Base-by-base conservation (phyloP, 35 echinoderm and acorn worm genomes). In the Diadema setosum region DNA sequence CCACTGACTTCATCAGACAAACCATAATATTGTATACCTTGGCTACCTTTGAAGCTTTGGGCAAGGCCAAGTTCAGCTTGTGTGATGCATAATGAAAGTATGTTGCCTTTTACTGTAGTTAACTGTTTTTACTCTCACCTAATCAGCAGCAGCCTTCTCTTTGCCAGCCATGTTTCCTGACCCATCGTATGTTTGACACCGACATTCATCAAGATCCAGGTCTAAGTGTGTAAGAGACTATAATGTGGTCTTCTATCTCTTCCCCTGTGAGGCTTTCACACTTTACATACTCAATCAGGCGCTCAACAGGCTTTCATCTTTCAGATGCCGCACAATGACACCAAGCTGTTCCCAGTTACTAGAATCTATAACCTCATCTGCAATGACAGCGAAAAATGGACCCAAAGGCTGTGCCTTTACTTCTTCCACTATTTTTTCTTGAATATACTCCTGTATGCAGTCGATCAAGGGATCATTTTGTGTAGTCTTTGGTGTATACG, bases 141-240 rank as follows among this genome's bases (percentile, higher is more conserved):
- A 8, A 17, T 44, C 30, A 76, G 85, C 85, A 27, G 56, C 60
- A 27, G 60, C 85, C 37, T 46, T 87, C 65, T 87, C 17, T 39
- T 27, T 26, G 29, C 85, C 42, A 31, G 82, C 82, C 82, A 85
- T 85, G 32, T 85, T 85, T 4, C 57, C 82, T 65, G 82, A 46
- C 3, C 84, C 84, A 76, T 87, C 84, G 37, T 87, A 87, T 29
- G 84, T 73, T 26, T 87, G 84, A 4, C 52, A 33, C 7, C 84
- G 25, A 80, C 84, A 87, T 26, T 73, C 15, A 18, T 17, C 37
- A 12, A 34, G 16, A 48, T 64, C 32, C 15, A 85, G 49, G 16
- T 56, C 82, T 7, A 85, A 9, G 11, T 33, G 4, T 12, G 11
- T 26, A n/a, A 85, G 6, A 26, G 5, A 15, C 11, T 39, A 87